Percentiles rank a stretch among this genome's conserved stretches.
Conservation (phyloP, 2,113 vertebrate species). For the Actinemys pallida region DNA sequence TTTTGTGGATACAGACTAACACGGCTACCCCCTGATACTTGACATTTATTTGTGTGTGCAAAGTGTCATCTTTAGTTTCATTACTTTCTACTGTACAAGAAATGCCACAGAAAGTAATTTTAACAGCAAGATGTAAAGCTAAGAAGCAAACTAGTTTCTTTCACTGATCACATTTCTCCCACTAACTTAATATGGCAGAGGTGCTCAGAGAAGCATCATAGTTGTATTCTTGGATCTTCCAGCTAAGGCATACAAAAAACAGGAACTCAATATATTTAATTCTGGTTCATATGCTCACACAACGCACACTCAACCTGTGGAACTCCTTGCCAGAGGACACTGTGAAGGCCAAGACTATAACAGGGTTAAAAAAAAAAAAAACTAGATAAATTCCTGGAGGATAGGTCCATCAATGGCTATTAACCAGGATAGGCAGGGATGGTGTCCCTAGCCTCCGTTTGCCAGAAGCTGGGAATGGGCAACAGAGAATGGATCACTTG, state of each 20-base stretch:
- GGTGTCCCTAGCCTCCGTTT: no score
- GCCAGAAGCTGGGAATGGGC: no score
- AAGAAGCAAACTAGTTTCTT: fast-evolving
- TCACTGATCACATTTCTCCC: background rate
- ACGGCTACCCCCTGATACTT: no score
- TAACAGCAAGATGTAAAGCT: fast-evolving
- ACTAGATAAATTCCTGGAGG: no score
- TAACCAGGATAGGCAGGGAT: no score
- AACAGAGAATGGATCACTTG: no score
- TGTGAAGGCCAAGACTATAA: no score
- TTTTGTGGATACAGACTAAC: no score
- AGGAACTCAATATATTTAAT: fast-evolving
- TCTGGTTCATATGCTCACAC: fast-evolving
- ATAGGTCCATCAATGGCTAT: no score
- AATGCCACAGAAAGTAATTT: fast-evolving
- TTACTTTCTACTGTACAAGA: fast-evolving
- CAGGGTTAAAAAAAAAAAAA: no score
- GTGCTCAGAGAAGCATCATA: fast-evolving
- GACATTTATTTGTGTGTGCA: background rate
- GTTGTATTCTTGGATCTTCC: background rate
- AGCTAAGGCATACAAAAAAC: background rate
- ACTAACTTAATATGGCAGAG: fast-evolving
- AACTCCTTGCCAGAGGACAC: no score
- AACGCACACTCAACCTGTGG: no score
- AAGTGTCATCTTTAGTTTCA: background rate